phyloP scores from a whole-genome alignment of 2,113 vertebrate species.

The Gopherus flavomarginatus region DNA sequence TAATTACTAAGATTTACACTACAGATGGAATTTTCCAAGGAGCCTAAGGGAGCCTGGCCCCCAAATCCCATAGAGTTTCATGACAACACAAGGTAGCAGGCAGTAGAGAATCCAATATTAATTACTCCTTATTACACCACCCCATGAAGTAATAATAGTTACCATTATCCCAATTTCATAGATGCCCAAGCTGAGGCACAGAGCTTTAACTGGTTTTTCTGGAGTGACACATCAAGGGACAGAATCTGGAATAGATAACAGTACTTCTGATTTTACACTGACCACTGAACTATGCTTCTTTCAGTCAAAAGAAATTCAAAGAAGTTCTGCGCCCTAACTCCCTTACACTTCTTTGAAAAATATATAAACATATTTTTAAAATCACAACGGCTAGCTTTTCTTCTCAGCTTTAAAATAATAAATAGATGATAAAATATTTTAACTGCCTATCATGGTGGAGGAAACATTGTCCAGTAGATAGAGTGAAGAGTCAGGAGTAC shows the following conservation, averaged over 20 bases:
- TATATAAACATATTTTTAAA: not conserved
- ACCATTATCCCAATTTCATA: not conserved
- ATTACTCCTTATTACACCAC: not conserved
- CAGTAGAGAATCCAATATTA: not conserved
- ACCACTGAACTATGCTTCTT: constrained; percentile 22
- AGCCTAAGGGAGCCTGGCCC: not conserved
- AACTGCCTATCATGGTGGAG: not conserved
- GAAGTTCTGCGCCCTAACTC: constrained; percentile 6
- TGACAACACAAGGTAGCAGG: not conserved
- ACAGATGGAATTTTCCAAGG: not conserved
- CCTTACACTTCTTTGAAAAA: constrained; percentile 23
- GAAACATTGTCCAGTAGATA: not conserved
- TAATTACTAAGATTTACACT: not conserved
- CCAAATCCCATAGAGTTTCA: not conserved
- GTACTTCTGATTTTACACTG: not conserved
- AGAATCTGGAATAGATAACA: not conserved
- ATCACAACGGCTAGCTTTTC: constrained; percentile 17
- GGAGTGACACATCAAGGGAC: not conserved
- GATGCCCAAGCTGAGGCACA: not conserved
- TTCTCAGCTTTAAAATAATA: constrained; percentile 9
- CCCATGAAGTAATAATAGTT: not conserved
- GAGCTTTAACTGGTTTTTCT: not conserved
- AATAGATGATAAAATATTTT: not conserved
- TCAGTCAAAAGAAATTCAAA: constrained; percentile 36
- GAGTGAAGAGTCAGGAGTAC: not conserved